Evolutionary conservation across 2,888 invertebrate genomes (phyloP), one percentile per base, ranked within the genome.

Genomic region (Iphiclides podalirius): DNA sequence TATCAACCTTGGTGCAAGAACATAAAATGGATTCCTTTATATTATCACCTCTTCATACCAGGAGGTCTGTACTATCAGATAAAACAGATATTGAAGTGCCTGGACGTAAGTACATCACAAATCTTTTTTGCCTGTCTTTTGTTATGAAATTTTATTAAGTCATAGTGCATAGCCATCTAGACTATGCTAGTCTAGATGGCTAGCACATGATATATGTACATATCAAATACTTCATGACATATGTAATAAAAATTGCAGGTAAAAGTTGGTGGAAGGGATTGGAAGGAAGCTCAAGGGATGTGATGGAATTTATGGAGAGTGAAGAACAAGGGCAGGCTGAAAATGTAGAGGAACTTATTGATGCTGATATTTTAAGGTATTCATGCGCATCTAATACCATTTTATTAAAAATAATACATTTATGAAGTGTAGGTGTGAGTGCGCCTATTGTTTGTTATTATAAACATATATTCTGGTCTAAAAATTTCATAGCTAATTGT

Each of bases 251-350:
- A 17, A 38, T 48, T 13, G 7, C 4, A 88, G 87, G 83, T 9
- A 67, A 65, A 58, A 86, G 81, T 59, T 88, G 87, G 87, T 88
- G 86, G 85, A 80, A 71, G 41, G 78, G 73, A 17, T 60, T 87
- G 0, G 67, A 67, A 36, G 80, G 84, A 4, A 72, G 77, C 48
- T 77, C 84, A 0, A 67, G 64, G 55, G 75, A 82, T 41, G 63
- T 80, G 0, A 63, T 73, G 55, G 77, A 83, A 34, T 61, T 77
- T 0, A 54, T 80, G 11, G 69, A 75, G 37, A 70, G 63, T 9
- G 72, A 75, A 49, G 64, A 68, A 50, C 47, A 58, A 28, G 52
- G 52, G 0, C 69, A 70, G 33, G 58, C 52, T 0, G 64, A 72
- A 15, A 67, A 79, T 59, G 57, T 69, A 31, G 79, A 80, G n/a